Base-by-base conservation (phyloP, 2,113 vertebrate species). In the Nycticorax nycticorax region DNA sequence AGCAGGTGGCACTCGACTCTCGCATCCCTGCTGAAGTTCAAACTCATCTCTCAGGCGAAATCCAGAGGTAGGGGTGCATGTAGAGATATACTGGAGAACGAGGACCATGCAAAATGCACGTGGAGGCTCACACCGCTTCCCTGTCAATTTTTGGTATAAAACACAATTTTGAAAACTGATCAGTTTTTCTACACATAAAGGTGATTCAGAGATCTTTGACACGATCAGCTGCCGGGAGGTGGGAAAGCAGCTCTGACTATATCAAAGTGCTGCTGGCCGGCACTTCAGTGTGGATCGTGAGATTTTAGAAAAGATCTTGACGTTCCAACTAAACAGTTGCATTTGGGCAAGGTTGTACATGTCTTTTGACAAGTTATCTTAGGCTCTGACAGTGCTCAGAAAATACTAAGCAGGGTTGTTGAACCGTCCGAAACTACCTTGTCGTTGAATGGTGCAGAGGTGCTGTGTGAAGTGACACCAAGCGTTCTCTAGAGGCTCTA, bases 61-160 rank as follows among this genome's bases (percentile, higher is more conserved):
- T 63, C 22, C 59, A 21, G 60, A 86, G 37, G 26, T 24, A 14
- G 62, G 21, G 27, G 3, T 6, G 14, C 30, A 60, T 22, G 27
- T 14, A 28, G 53, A 84, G 66, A 16, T 20, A 9, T 6, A 27
- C 12, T 0, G 1, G 37, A n/a, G n/a, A 52, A 15, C 14, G 23
- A 30, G 81, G n/a, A 24, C 53, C 3, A 0, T 15, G 7, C 9
- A 27, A 48, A 21, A 33, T 26, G 57, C 32, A 20, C 5, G 0
- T 3, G 14, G 47, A 53, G 23, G 48, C 24, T 33, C 66, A 28
- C 14, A 1, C 27, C 17, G 4, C 48, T 82, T 74, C 55, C 32
- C 35, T 69, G 18, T 26, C 0, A 0, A 5, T 20, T 47, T 67
- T 77, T 72, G 13, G 26, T 57, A 6, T 66, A 43, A 89, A 87